Base-by-base conservation (phyloP, 2,113 vertebrate genomes). In the Phyllostomus discolor region DNA sequence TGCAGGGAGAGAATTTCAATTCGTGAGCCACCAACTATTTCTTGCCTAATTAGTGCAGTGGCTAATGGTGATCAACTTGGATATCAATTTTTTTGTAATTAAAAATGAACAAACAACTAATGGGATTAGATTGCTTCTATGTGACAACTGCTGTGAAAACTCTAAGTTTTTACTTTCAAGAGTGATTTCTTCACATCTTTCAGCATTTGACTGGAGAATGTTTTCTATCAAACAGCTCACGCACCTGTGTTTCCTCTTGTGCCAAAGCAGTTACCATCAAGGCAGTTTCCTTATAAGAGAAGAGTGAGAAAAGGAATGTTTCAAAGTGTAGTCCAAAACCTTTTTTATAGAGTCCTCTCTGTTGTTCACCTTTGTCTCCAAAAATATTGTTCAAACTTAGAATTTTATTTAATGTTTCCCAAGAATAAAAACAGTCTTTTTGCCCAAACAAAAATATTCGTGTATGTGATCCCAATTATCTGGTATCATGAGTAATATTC, bases 1-100 rank as follows among this genome's bases (percentile, higher is more conserved):
- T 66, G 22, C n/a, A 15, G 5, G 72, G 26, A 75, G 12, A 79
- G 8, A 69, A 52, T 82, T 89, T 62, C 70, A 78, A 67, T 62
- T 3, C 17, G 38, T 38, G 14, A 87, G 8, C 15, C 12, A n/a
- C 31, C 83, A 43, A 57, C 26, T 33, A 62, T 35, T 38, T 91
- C 86, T 92, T 79, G 11, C 19, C 38, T 91, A 28, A 91, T 78
- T 90, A 72, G 52, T 35, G 86, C 54, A 72, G 7, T 79, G 33
- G 33, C 26, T 70, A 67, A 62, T 38, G 9, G 67, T 81, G 11
- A 22, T 15, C 5, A 90, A 87, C 20, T 38, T 81, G n/a, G 72
- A 92, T 79, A 59, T 67, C 90, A 72, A 83, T 57, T 52, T 92
- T 46, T 94, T 89, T 64, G 35, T 31, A 83, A 83, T 59, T 92